These are phyloP conservation scores for Toxotes jaculatrix DNA, from an alignment of 2,113 vertebrate species.

Conservation along the genomic window DNA sequence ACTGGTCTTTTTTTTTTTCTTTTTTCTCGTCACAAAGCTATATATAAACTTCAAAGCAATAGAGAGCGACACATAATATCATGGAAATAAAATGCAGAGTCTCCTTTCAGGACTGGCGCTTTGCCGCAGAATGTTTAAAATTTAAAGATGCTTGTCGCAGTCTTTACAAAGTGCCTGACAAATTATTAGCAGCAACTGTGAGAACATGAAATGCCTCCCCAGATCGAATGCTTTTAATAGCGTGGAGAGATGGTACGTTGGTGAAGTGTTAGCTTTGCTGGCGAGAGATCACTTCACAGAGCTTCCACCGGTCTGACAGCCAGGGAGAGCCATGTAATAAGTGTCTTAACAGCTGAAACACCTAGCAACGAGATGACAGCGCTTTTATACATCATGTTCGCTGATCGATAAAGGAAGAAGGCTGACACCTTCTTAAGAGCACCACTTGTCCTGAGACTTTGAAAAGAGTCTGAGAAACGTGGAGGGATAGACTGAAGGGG, in stretches of 20 bases:
- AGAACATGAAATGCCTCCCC: conserved; percentile 52
- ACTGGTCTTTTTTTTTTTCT: conserved; percentile 22
- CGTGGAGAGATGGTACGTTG: conserved; percentile 11
- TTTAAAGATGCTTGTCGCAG: conserved; percentile 66
- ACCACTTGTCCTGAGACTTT: conserved; percentile 44
- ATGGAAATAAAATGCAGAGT: conserved; percentile 74
- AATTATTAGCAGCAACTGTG: conserved; percentile 57
- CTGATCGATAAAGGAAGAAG: conserved; percentile 68
- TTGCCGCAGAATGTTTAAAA: conserved; percentile 71
- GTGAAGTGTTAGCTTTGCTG: conserved; percentile 58
- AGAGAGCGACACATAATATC: conserved; percentile 65
- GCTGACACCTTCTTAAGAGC: conserved; percentile 40
- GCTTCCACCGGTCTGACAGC: conserved; percentile 58
- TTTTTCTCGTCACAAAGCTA: conserved; percentile 50
- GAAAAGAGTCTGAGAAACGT: conserved; percentile 6
- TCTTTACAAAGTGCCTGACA: conserved; percentile 63
- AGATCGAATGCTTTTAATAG: conserved; percentile 60
- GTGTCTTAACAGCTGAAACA: conserved; percentile 47
- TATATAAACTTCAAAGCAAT: conserved; percentile 75
- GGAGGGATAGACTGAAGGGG: not conserved
- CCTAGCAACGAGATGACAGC: conserved; percentile 43
- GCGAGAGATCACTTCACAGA: conserved; percentile 44
- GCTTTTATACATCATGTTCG: conserved; percentile 51
- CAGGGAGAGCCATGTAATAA: conserved; percentile 43
- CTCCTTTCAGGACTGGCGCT: conserved; percentile 46